These are phyloP conservation scores for Fistularia commersonii DNA, from an alignment of 2,797 vertebrate species.

Conservation along the genomic window DNA sequence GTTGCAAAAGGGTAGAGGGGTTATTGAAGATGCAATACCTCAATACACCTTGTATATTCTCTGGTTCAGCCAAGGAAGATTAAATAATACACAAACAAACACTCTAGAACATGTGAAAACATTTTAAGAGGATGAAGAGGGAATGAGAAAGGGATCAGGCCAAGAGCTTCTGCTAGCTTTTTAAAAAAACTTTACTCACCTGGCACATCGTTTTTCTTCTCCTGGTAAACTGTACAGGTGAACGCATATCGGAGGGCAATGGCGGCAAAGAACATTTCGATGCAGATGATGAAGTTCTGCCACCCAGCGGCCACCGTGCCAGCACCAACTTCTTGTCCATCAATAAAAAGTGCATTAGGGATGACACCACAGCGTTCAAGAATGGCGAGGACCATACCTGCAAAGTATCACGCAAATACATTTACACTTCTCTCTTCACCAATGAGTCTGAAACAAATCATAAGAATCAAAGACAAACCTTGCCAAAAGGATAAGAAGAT, in stretches of 20 bases:
- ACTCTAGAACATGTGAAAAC: too few relatives aligned
- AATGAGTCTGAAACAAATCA: neutral
- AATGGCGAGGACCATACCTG: conserved; percentile 90
- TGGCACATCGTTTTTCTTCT: conserved; percentile 84
- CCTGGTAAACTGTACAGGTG: conserved; percentile 86
- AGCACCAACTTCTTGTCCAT: conserved; percentile 83
- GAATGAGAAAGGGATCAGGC: neutral
- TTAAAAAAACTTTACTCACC: conserved; percentile 64
- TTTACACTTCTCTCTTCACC: neutral
- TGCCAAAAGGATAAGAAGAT: conserved; percentile 99
- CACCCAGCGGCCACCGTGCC: conserved; percentile 92
- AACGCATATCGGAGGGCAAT: conserved; percentile 89
- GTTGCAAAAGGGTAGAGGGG: too few relatives aligned
- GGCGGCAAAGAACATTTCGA: conserved; percentile 94
- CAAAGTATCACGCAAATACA: neutral
- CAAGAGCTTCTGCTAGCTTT: too few relatives aligned
- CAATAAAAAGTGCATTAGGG: conserved; percentile 83
- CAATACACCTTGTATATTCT: too few relatives aligned
- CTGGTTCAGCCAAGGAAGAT: too few relatives aligned
- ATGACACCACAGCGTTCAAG: conserved; percentile 89
- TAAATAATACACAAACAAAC: too few relatives aligned
- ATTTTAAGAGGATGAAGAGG: neutral
- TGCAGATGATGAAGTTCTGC: conserved; percentile 96
- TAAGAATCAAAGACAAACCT: conserved; percentile 58
- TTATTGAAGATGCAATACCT: too few relatives aligned